Evolutionary conservation across 2,888 invertebrate genomes (phyloP).

Genomic region (Pegoplata infirma): DNA sequence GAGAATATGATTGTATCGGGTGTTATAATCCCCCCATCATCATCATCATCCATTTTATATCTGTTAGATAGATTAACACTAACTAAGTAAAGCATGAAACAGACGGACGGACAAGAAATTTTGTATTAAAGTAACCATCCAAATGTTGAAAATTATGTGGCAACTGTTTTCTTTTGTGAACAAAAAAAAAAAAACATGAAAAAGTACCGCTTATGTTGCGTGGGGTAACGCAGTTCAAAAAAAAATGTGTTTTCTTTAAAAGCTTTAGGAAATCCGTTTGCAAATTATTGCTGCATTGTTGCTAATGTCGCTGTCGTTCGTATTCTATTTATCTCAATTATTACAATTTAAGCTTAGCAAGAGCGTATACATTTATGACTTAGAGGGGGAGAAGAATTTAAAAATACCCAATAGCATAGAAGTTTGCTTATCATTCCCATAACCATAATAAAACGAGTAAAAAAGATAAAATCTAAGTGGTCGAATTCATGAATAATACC

Average conservation of each 20-base stretch:
- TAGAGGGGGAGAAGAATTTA: no score
- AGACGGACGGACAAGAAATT: constrained; percentile 24
- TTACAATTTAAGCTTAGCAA: not conserved
- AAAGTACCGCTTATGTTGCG: not conserved
- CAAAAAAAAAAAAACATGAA: not conserved
- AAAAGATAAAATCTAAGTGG: no score
- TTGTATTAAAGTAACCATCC: constrained; percentile 42
- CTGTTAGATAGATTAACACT: constrained; percentile 53
- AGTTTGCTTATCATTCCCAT: no score
- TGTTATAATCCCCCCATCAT: constrained; percentile 43
- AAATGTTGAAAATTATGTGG: constrained; percentile 61
- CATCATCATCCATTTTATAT: constrained; percentile 22
- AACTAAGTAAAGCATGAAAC: constrained; percentile 28
- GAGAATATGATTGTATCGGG: constrained; percentile 44
- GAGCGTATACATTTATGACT: not conserved
- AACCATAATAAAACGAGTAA: no score
- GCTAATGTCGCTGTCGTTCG: not conserved
- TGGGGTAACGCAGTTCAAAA: constrained; percentile 31
- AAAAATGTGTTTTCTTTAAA: constrained; percentile 25
- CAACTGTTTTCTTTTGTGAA: constrained; percentile 37
- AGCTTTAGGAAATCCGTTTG: constrained; percentile 43
- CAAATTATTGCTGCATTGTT: constrained; percentile 52
- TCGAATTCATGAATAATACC: no score
- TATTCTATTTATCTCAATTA: not conserved
- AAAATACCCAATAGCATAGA: no score